A percentile compares a stretch with the other conserved stretches of the same genome.
phyloP scores from a whole-genome alignment of 23 tunicate genomes.

The Phallusia fumigata region DNA sequence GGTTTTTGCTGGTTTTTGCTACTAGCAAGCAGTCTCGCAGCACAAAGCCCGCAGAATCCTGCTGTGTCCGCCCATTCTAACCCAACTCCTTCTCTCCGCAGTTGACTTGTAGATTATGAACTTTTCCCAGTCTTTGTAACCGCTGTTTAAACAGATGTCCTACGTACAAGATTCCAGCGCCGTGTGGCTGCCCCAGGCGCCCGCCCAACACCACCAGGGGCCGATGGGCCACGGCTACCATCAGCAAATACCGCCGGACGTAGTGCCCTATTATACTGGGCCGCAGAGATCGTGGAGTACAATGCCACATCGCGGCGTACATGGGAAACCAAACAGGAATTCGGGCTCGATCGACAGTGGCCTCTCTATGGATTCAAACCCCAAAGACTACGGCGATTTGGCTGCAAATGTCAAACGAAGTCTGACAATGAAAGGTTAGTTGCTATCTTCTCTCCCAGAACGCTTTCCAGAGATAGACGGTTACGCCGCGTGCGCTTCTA shows the following conservation, averaged over 20 bases:
- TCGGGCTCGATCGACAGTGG: conserved; percentile 52
- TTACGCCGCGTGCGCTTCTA: too few species aligned
- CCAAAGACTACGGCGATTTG: conserved; percentile 28
- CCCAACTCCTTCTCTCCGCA: not conserved
- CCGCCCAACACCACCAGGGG: not conserved
- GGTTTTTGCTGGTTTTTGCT: too few species aligned
- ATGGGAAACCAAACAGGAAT: not conserved
- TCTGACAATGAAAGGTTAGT: conserved; percentile 35
- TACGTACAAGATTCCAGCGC: conserved; percentile 23
- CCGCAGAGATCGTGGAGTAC: conserved; percentile 28
- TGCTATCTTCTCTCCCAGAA: not conserved
- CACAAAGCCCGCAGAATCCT: too few species aligned
- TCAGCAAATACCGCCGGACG: conserved; percentile 34
- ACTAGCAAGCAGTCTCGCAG: too few species aligned
- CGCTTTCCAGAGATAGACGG: not conserved
- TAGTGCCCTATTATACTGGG: conserved; percentile 20
- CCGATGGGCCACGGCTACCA: conserved; percentile 2
- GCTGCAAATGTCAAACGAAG: conserved; percentile 38
- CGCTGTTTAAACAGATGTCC: conserved; percentile 28
- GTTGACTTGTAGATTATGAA: not conserved
- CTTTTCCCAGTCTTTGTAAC: not conserved
- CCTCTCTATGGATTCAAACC: conserved; percentile 34
- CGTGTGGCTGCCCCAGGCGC: conserved; percentile 40
- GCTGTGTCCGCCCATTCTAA: too few species aligned
- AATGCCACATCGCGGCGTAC: conserved; percentile 10